Conservation (phyloP, 92 coral and sea anemone genomes). For the Palythoa grandis region DNA sequence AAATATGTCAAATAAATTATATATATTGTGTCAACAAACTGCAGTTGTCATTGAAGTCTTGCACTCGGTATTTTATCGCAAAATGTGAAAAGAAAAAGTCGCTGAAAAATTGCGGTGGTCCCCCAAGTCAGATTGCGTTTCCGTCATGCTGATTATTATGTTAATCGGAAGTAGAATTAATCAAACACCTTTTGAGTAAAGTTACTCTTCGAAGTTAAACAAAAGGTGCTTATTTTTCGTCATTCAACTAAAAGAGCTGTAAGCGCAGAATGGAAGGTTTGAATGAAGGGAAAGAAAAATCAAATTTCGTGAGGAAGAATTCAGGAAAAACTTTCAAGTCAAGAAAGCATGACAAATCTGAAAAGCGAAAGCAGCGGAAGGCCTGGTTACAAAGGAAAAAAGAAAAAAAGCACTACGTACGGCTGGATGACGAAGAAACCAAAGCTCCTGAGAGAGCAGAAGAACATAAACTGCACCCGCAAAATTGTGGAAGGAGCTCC, state of each 20-base stretch:
- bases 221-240: neutral
- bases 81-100: neutral
- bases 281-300: neutral
- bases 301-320: neutral
- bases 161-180: neutral
- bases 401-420: too few species aligned
- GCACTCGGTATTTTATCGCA: neutral
- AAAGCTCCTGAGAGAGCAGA: too few species aligned
- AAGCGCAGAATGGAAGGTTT: neutral
- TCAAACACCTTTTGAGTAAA: neutral
- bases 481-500: too few species aligned
- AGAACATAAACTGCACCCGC: too few species aligned
- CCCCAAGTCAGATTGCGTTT: neutral
- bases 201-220: conserved; percentile 3
- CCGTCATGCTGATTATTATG: neutral
- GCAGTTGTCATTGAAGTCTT: neutral
- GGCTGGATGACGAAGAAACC: too few species aligned
- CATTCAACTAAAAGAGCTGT: conserved; percentile 3
- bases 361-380: too few species aligned
- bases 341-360: too few species aligned
- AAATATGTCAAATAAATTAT: neutral
- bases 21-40: neutral
- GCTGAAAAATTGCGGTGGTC: neutral
- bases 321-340: neutral
- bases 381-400: too few species aligned